Base-by-base conservation (phyloP, 2,113 vertebrate species). In the Cnemophilus loriae region DNA sequence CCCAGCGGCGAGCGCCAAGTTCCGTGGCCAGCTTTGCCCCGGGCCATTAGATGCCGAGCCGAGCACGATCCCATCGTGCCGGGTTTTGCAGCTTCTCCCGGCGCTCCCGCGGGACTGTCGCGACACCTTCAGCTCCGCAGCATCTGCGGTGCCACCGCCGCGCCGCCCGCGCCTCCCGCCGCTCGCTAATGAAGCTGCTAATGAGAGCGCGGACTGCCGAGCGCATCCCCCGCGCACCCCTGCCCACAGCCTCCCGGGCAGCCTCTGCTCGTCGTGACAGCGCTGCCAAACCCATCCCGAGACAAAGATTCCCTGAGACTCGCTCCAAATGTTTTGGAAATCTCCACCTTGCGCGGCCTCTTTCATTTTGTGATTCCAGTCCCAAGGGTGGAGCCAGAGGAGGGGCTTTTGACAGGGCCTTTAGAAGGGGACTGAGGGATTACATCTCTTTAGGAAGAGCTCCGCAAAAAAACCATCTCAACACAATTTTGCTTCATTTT, bases 1-100 rank as follows among this genome's bases (percentile, higher is more conserved):
- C 19, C 10, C 27, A 7, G 46, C 41, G 10, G 17, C 14, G n/a
- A 71, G n/a, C 35, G 20, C 33, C 32, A 0, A 8, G 32, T 1
- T 32, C 41, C 13, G 0, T 1, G 12, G n/a, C 9, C 53, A 46
- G 13, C 49, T 39, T 23, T 24, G 65, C 27, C 70, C 53, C 2
- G 9, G 46, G 56, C 16, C 56, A 3, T 47, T 33, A 32, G 42
- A 11, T 44, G 1, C 0, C 3, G 23, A 64, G 44, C 67, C 7
- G 5, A 67, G 46, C 3, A 0, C 52, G 26, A 61, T 21, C 35
- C 50, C 6, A 0, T 1, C 1, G 44, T 2, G 44, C 57, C 3
- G 2, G 23, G 5, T 18, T 23, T 11, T 14, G 37, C 73, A 35
- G 57, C 60, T 50, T 27, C 28, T 69, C 49, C 30, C 8, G 2